A percentile compares a stretch with the other conserved stretches of the same genome.
Evolutionary conservation across 2,797 vertebrate species (phyloP).

Genomic region (Alosa sapidissima): DNA sequence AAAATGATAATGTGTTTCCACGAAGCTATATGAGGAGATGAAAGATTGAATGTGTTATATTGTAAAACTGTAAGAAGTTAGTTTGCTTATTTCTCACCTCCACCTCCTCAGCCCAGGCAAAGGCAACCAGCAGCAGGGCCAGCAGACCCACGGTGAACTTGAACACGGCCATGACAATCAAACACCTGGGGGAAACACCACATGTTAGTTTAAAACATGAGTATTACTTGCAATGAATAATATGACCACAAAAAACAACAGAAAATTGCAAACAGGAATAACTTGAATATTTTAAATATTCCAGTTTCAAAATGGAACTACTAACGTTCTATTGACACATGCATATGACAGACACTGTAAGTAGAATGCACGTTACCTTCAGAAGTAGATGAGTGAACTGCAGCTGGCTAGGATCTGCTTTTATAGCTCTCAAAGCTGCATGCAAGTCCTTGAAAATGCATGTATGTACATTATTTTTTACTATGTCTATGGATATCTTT

Average conservation of each 20-base stretch:
- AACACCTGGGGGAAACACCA: not conserved
- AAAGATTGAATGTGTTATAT: not conserved
- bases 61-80: not conserved
- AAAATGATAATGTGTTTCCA: not conserved
- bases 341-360: not conserved
- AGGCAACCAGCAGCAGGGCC: constrained; percentile 58
- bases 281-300: not conserved
- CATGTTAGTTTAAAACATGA: not conserved
- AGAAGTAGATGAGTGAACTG: not conserved
- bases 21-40: not conserved
- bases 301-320: too few species aligned
- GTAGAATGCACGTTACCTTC: not conserved
- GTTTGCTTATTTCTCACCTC: constrained; percentile 24
- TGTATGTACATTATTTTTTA: not conserved
- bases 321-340: too few species aligned
- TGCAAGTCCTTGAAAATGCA: not conserved
- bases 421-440: not conserved
- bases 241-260: not conserved
- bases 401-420: not conserved
- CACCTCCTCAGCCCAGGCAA: constrained; percentile 60
- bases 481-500: not conserved
- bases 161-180: constrained; percentile 61
- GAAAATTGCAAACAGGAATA: too few species aligned
- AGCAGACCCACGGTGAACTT: constrained; percentile 58
- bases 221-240: not conserved